phyloP scores from a whole-genome alignment of 2,113 vertebrate species.

The Macquaria australasica region DNA sequence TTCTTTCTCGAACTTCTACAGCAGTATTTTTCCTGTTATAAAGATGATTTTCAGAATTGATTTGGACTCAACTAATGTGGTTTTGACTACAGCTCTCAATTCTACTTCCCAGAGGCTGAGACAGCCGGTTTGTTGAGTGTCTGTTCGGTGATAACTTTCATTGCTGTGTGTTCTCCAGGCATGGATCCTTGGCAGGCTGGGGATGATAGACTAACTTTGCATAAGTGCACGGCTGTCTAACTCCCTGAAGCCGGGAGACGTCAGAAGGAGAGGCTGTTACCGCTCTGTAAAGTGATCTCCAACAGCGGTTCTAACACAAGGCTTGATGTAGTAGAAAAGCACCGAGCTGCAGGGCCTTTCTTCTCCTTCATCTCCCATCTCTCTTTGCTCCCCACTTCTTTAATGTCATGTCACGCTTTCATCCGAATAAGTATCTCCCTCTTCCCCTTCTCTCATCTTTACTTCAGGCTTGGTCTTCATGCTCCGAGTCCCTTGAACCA shows the following conservation, averaged over 20 bases:
- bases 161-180: conserved; percentile 19
- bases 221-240: conserved; percentile 12
- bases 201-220: conserved; percentile 36
- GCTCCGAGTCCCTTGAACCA: conserved; percentile 35
- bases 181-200: conserved; percentile 9
- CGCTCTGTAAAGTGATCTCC: conserved; percentile 40
- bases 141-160: not conserved
- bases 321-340: conserved; percentile 32
- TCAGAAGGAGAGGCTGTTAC: conserved; percentile 29
- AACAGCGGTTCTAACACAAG: conserved; percentile 40
- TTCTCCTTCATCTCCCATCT: conserved; percentile 54
- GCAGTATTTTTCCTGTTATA: not conserved
- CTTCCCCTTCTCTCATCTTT: conserved; percentile 34
- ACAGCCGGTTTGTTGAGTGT: conserved; percentile 1
- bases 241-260: conserved; percentile 23
- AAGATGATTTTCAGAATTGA: not conserved
- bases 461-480: conserved; percentile 38
- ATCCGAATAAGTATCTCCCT: conserved; percentile 39
- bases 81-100: conserved; percentile 23
- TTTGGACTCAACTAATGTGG: not conserved
- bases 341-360: conserved; percentile 38
- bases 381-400: conserved; percentile 53
- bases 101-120: not conserved
- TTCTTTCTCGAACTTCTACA: conserved; percentile 8
- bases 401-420: conserved; percentile 61